A percentile compares a stretch with the other conserved stretches of the same genome.
Evolutionary conservation across 2,113 vertebrate species (phyloP).

Genomic region (Tonatia bakeri): DNA sequence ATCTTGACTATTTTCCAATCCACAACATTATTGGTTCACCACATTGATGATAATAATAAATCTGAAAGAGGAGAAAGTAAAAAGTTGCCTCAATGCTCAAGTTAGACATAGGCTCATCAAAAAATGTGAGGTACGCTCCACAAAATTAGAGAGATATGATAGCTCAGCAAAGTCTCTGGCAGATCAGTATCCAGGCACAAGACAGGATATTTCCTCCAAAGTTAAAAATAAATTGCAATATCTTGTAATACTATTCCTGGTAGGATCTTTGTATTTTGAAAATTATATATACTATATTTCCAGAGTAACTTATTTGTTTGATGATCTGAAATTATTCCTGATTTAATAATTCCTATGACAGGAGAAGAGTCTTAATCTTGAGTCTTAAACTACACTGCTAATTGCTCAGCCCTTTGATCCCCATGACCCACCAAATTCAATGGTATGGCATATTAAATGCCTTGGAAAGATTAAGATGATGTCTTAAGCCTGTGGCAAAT

Average conservation of each 20-base stretch:
- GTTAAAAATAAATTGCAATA: neutral
- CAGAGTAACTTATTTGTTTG: neutral
- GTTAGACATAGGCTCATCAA: neutral
- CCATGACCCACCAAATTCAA: neutral
- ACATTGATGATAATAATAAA: neutral
- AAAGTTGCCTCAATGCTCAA: neutral
- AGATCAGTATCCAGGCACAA: neutral
- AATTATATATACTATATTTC: neutral
- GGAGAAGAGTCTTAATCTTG: neutral
- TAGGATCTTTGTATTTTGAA: neutral
- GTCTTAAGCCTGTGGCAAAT: neutral
- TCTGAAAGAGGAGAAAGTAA: neutral
- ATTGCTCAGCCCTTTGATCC: neutral
- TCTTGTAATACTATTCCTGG: neutral
- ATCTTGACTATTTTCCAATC: neutral
- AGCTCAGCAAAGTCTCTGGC: neutral
- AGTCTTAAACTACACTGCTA: neutral
- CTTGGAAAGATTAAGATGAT: neutral
- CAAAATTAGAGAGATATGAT: neutral
- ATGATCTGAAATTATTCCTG: neutral
- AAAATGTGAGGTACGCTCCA: neutral
- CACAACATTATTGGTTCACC: neutral
- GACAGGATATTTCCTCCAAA: neutral
- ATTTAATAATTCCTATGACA: neutral
- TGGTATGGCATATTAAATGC: neutral